A percentile compares a stretch with the other conserved stretches of the same genome.
Conservation (phyloP, 2,888 invertebrate genomes). For the Panzeria rudis region DNA sequence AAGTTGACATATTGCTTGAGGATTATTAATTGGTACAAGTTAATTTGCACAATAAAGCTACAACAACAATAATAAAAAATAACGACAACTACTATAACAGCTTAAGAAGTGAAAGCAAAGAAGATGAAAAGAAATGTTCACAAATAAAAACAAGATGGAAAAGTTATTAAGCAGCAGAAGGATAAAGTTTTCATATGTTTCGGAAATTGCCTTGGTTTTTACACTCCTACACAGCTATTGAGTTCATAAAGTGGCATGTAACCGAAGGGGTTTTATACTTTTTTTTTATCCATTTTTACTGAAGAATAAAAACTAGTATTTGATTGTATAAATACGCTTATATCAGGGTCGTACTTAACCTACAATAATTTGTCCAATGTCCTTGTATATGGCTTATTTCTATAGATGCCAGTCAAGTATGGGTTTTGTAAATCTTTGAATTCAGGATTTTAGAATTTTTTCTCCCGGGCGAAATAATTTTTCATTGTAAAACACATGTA, state of each 20-base stretch:
- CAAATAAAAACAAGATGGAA: conserved; percentile 38
- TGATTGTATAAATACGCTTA: not conserved
- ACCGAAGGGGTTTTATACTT: not conserved
- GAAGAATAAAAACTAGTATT: not conserved
- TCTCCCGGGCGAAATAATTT: no score
- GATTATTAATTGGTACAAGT: conserved; percentile 83
- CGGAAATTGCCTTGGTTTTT: conserved; percentile 66
- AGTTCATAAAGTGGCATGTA: conserved; percentile 16
- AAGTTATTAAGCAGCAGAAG: conserved; percentile 68
- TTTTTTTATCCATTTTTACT: not conserved
- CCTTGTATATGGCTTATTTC: no score
- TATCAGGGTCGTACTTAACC: not conserved
- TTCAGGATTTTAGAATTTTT: no score
- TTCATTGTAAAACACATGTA: no score
- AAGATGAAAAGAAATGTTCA: conserved; percentile 60
- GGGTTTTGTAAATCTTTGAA: no score
- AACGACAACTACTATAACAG: conserved; percentile 70
- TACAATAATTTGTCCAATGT: not conserved
- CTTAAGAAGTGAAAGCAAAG: conserved; percentile 67
- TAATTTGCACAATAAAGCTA: conserved; percentile 80
- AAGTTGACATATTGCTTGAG: conserved; percentile 82
- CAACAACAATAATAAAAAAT: conserved; percentile 60
- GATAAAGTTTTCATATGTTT: conserved; percentile 75
- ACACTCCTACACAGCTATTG: conserved; percentile 9
- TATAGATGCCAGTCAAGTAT: no score